phyloP scores from a whole-genome alignment of 64 coral and sea anemone species.

The Montipora capricornis region DNA sequence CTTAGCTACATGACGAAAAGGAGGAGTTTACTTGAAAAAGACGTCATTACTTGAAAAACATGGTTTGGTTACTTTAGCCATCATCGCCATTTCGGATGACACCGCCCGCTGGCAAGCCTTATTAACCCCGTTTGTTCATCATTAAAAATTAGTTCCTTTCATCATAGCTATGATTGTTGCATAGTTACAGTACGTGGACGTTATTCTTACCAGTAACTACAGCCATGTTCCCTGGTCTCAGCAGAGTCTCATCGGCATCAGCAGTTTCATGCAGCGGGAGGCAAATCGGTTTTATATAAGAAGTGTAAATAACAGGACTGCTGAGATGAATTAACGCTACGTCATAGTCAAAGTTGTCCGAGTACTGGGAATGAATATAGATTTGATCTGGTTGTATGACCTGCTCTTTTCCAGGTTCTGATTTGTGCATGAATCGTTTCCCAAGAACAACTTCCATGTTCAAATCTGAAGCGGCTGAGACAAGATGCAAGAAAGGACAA shows the following conservation, averaged over 20 bases:
- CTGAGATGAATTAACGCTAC: slow-evolving; percentile 75
- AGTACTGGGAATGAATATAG: slow-evolving; percentile 66
- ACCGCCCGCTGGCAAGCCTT: too few relatives aligned
- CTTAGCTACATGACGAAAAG: too few relatives aligned
- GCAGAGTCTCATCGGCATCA: neutral
- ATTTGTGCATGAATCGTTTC: slow-evolving; percentile 53
- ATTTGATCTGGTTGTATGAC: slow-evolving; percentile 39
- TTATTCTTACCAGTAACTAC: slow-evolving; percentile 6
- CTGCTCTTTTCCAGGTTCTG: slow-evolving; percentile 59
- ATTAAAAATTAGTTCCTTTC: too few relatives aligned
- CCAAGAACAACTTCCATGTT: slow-evolving; percentile 70
- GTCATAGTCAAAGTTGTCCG: slow-evolving; percentile 60
- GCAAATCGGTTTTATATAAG: slow-evolving; percentile 87
- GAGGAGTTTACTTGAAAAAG: too few relatives aligned
- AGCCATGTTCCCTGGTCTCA: neutral
- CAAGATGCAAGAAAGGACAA: neutral
- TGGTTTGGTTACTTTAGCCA: too few relatives aligned
- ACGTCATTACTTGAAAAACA: too few relatives aligned
- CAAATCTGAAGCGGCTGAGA: neutral
- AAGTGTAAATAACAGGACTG: slow-evolving; percentile 47
- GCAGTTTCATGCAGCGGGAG: slow-evolving; percentile 33
- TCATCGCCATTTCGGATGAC: too few relatives aligned
- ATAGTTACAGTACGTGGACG: too few relatives aligned
- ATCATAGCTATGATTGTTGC: too few relatives aligned
- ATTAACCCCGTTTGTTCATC: too few relatives aligned